Percentiles rank a stretch among this genome's conserved stretches.
Conservation (phyloP, 2,797 vertebrate genomes). For the Coendou prehensilis region DNA sequence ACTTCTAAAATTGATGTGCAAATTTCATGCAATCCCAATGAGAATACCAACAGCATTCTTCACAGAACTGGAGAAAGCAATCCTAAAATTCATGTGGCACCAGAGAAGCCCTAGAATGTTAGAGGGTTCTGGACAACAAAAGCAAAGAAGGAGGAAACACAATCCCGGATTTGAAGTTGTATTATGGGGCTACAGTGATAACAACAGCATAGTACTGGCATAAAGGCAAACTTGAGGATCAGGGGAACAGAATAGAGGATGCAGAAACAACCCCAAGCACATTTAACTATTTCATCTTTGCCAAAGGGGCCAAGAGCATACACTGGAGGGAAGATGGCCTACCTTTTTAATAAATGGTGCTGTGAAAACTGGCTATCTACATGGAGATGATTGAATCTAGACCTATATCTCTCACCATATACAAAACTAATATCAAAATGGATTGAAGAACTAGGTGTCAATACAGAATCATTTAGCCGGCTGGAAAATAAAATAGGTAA, state of each 20-base stretch:
- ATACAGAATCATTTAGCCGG: not conserved
- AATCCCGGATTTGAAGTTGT: not conserved
- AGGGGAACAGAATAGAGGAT: not conserved
- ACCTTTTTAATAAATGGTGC: not conserved
- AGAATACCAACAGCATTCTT: not conserved
- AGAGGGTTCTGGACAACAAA: not conserved
- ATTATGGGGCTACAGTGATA: not conserved
- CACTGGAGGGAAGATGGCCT: not conserved
- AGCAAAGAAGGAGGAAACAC: not conserved
- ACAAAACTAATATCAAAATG: not conserved
- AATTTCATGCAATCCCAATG: not conserved
- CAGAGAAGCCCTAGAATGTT: not conserved
- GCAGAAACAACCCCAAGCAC: not conserved
- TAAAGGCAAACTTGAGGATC: not conserved
- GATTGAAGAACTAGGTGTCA: not conserved
- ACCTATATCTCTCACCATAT: not conserved
- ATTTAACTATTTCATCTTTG: not conserved
- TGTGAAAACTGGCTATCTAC: not conserved
- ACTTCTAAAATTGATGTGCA: not conserved
- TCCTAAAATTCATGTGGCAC: not conserved
- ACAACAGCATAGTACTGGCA: not conserved
- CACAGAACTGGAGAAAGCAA: not conserved
- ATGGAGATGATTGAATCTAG: not conserved
- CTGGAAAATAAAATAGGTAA: not conserved
- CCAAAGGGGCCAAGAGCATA: not conserved